Conservation (phyloP, 2,888 invertebrate species). For the Lapara coniferarum region DNA sequence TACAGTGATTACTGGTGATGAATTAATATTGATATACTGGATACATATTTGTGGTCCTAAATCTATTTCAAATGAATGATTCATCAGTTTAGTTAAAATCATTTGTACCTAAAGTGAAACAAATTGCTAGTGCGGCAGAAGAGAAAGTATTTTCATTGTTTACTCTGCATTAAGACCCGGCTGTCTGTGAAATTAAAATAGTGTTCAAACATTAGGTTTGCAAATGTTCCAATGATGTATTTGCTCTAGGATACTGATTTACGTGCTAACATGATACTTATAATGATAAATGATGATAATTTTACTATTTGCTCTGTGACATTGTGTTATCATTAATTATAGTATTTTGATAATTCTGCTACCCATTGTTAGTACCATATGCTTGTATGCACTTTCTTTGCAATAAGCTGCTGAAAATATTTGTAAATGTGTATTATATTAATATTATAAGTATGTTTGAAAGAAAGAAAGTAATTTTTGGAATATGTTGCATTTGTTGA, state of each 20-base stretch:
- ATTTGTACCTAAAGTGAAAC: constrained; percentile 26
- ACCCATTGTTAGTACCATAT: neutral
- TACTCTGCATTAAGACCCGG: constrained; percentile 34
- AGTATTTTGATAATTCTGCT: neutral
- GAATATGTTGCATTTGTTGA: no score
- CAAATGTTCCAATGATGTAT: constrained; percentile 14
- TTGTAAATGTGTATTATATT: no score
- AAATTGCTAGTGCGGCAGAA: constrained; percentile 31
- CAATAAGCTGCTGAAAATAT: neutral
- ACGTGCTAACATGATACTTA: neutral
- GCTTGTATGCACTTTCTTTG: neutral
- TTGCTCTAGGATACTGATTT: neutral
- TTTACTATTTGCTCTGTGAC: neutral
- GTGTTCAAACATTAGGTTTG: constrained; percentile 20
- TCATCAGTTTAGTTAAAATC: constrained; percentile 10
- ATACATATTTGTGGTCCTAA: constrained; percentile 3
- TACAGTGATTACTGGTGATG: constrained; percentile 31
- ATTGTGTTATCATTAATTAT: neutral
- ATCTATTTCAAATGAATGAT: constrained; percentile 1
- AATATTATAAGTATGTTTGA: no score
- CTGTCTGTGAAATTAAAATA: neutral
- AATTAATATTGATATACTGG: constrained; percentile 29
- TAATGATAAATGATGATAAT: neutral
- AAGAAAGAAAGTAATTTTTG: no score
- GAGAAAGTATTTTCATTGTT: constrained; percentile 53